These are phyloP conservation scores for Dasypogon diadema DNA, from an alignment of 2,888 invertebrate species.

Conservation along the genomic window DNA sequence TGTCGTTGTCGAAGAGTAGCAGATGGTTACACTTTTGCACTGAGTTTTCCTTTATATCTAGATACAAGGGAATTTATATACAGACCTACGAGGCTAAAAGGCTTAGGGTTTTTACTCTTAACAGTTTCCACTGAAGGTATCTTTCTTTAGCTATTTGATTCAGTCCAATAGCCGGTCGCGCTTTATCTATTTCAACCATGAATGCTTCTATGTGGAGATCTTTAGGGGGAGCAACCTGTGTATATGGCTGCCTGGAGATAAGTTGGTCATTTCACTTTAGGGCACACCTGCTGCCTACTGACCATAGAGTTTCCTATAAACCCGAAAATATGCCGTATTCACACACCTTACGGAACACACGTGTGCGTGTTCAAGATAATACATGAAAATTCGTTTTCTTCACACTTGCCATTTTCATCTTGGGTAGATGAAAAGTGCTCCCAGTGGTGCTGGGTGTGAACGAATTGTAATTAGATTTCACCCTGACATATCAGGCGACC, in stretches of 20 bases:
- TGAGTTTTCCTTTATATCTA: neutral
- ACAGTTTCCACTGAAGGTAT: neutral
- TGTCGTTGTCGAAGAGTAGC: conserved; percentile 15
- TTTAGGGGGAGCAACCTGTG: neutral
- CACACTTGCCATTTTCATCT: neutral
- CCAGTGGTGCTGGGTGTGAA: conserved; percentile 43
- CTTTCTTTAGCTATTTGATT: neutral
- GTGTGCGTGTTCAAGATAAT: conserved; percentile 15
- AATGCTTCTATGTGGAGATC: neutral
- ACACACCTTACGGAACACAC: neutral
- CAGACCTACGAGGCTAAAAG: neutral
- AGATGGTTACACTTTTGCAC: neutral
- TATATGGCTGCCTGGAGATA: conserved; percentile 3
- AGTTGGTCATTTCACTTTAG: neutral
- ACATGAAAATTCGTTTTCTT: conserved; percentile 13
- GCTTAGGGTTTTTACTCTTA: neutral
- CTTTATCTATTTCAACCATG: conserved; percentile 35
- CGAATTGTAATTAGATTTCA: conserved; percentile 57
- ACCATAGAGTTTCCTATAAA: conserved; percentile 14
- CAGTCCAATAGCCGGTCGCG: neutral
- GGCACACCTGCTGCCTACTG: conserved; percentile 22
- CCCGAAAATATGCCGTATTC: neutral
- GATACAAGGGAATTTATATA: neutral
- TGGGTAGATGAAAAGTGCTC: conserved; percentile 39
- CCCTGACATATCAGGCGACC: conserved; percentile 36